Base-by-base conservation (phyloP, 1,140 invertebrate genomes). In the Drosophila dunni region DNA sequence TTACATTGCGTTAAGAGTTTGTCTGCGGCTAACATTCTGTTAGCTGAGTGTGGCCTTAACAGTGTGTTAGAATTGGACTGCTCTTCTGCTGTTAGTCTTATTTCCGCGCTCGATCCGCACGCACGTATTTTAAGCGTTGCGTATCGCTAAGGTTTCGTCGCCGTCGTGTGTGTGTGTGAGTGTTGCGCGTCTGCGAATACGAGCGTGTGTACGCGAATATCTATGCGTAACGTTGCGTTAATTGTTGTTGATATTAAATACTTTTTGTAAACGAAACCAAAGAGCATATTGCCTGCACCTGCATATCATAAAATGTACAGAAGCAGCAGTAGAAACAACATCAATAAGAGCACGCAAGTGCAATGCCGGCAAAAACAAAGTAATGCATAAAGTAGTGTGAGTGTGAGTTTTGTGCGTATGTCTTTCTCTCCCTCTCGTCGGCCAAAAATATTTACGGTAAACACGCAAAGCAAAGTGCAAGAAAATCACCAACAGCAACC, bases 311-410 rank as follows among this genome's bases (percentile, higher is more conserved):
- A 75, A 79, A 84, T 81, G 81, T 64, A 78, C 64, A 77, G 78
- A 51, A 84, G 78, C 61, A 69, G 7, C 56, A 73, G 11, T 60
- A 74, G 20, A 34, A 63, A 58, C 51, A 54, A 75, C 48, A 50
- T 45, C 54, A 77, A 38, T 45, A 67, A 45, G 56, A 58, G 40
- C 60, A 36, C 53, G 34, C 62, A 67, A 65, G 64, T 70, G 72
- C 66, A 70, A 80, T 82, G 79, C 82, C 82, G 82, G 82, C 78
- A 78, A 66, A 45, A 68, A 69, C 60, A 79, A 68, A 33, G 68
- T 77, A 75, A 78, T 56, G 84, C 70, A 70, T 69, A 82, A 76
- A 71, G 76, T 73, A 70, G 63, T 56, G 62, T 57, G 57, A 54
- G 62, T 66, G 53, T 79, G 50, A 67, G 54, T 58, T 72, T 76